Percentiles rank a stretch among this genome's conserved stretches.
phyloP scores from a whole-genome alignment of 2,113 vertebrate genomes.

The Callithrix jacchus region DNA sequence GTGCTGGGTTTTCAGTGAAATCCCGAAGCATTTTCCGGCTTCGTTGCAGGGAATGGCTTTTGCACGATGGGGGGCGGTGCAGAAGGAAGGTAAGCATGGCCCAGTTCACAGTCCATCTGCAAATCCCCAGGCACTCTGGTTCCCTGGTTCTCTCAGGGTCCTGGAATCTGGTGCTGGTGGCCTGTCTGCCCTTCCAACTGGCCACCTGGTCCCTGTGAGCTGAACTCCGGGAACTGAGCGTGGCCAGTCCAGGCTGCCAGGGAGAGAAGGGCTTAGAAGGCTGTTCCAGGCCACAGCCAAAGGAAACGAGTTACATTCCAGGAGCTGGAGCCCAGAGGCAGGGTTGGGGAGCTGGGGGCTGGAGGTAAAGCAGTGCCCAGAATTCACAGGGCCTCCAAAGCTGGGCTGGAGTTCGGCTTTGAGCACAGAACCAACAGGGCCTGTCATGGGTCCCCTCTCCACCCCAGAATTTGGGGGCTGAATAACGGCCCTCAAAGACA shows the following conservation, averaged over 20 bases:
- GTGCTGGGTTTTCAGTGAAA: not conserved
- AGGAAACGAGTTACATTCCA: not conserved
- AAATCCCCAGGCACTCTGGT: too few species aligned
- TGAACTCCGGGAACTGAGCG: not conserved
- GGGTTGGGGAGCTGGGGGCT: too few species aligned
- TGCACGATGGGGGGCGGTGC: fast-evolving
- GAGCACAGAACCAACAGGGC: not conserved
- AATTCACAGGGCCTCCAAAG: not conserved
- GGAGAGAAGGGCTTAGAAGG: not conserved
- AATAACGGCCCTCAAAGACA: not conserved
- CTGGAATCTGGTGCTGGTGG: not conserved
- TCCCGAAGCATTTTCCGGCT: not conserved
- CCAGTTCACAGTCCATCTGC: not conserved
- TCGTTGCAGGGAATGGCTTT: not conserved
- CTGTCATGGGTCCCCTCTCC: too few species aligned
- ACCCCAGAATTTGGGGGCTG: not conserved
- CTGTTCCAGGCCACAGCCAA: not conserved
- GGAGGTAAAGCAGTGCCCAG: not conserved
- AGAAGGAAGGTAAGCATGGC: fast-evolving
- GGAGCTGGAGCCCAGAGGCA: not conserved
- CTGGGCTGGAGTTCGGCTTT: not conserved
- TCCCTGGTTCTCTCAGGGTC: fast-evolving
- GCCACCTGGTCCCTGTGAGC: not conserved
- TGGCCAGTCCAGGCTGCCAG: not conserved
- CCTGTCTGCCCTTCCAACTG: not conserved